Base-by-base conservation (phyloP, 2,888 invertebrate species). In the Creontiades dilutus region DNA sequence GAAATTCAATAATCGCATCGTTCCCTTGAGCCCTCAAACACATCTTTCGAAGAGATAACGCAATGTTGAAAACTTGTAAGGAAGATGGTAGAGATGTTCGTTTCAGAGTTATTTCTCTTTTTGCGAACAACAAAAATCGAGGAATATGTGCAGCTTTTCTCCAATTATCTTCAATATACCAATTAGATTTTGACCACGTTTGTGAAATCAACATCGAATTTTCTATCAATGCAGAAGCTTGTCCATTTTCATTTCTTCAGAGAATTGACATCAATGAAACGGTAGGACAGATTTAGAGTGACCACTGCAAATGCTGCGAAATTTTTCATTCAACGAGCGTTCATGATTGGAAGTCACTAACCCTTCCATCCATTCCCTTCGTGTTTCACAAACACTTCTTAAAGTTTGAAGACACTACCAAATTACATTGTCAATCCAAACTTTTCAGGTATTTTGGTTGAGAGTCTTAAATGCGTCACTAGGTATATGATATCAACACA, bases 111-210 rank as follows among this genome's bases (percentile, higher is more conserved):
- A 23, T 9, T n/a, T 7, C 23, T 37, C 7, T 23, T 68, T 0
- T 68, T 13, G 68, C 4, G 68, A n/a, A n/a, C n/a, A n/a, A n/a
- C n/a, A n/a, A n/a, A 23, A 68, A 68, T 23, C 19, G 23, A 7
- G 23, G 7, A 23, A 13, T 9, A 68, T 68, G 68, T 68, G 68
- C 68, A 68, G 68, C 5, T 12, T 13, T 2, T 13, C 14, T 13
- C 23, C 23, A 19, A 23, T 23, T 68, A 1, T 23, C 68, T 23
- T 68, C 68, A 68, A 68, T 23, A 23, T 23, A 11, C 68, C 68
- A 68, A 68, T 68, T 68, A 68, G 68, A 68, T 46, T 46, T 78
- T 78, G 78, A 78, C 78, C n/a, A n/a, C n/a, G n/a, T n/a, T n/a
- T n/a, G n/a, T n/a, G n/a, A n/a, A n/a, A n/a, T n/a, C n/a, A n/a